These are phyloP conservation scores for Lamellibrachia columna DNA, from an alignment of 2,888 invertebrate species.

Conservation along the genomic window DNA sequence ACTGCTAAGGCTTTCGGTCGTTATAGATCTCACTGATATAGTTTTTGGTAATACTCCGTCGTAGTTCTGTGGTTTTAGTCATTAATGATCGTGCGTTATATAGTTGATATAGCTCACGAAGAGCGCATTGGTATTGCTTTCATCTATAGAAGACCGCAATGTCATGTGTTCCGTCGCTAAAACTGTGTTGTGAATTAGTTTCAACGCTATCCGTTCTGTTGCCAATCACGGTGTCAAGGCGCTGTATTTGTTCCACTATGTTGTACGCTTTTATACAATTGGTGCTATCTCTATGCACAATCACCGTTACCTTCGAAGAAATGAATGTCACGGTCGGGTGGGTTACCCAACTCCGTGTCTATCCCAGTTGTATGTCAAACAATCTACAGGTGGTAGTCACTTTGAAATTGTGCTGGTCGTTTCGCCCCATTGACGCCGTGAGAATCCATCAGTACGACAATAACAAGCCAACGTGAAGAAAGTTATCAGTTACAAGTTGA, in stretches of 20 bases:
- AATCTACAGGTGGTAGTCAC: background rate
- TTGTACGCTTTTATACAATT: background rate
- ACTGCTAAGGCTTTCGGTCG: background rate
- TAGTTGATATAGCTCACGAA: no score
- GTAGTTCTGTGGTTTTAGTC: background rate
- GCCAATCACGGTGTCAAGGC: background rate
- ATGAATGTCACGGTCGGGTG: background rate
- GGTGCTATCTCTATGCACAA: background rate
- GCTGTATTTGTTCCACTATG: background rate
- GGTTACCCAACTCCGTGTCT: background rate
- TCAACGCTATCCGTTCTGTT: background rate
- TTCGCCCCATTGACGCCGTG: background rate
- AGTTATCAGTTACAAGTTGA: background rate
- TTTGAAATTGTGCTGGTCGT: background rate
- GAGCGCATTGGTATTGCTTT: background rate
- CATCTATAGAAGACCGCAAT: background rate
- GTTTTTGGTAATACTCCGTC: background rate
- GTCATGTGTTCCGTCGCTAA: background rate
- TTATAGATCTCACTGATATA: background rate
- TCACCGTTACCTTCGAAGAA: background rate
- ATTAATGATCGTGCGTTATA: background rate
- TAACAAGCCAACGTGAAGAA: background rate
- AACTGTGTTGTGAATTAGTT: background rate
- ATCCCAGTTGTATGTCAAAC: background rate
- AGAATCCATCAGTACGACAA: background rate